A percentile compares a stretch with the other conserved stretches of the same genome.
phyloP scores from a whole-genome alignment of 2,797 vertebrate genomes.

The Remorina albescens region DNA sequence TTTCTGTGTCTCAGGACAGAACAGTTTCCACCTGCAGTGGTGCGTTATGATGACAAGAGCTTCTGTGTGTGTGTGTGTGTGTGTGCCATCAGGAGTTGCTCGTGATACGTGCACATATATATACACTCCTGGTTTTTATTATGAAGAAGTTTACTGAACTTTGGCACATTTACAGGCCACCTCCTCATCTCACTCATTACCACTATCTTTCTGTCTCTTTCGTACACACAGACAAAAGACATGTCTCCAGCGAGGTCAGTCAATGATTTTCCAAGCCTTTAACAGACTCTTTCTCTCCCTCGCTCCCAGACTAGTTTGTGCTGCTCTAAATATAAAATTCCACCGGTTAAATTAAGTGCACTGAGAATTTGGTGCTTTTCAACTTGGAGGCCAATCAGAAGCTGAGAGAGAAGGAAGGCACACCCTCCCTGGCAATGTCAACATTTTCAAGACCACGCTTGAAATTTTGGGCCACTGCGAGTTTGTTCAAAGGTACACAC shows the following conservation, averaged over 20 bases:
- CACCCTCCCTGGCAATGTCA: constrained; percentile 27
- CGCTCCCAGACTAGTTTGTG: constrained; percentile 55
- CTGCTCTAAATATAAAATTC: constrained; percentile 81
- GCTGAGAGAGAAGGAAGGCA: constrained; percentile 39
- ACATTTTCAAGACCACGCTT: constrained; percentile 38
- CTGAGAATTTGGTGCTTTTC: constrained; percentile 66
- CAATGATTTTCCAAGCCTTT: constrained; percentile 42
- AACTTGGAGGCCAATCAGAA: constrained; percentile 54
- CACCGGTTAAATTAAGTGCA: constrained; percentile 79
- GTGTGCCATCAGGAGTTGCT: neutral
- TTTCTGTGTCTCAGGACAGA: constrained; percentile 35
- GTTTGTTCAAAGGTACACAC: constrained; percentile 13
- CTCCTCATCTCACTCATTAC: constrained; percentile 14
- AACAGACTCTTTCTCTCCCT: constrained; percentile 22
- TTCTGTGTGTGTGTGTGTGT: constrained; percentile 6
- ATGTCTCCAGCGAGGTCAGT: constrained; percentile 38
- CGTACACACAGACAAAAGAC: constrained; percentile 21
- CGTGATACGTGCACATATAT: constrained; percentile 16
- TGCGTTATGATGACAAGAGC: constrained; percentile 31
- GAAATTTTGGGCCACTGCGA: constrained; percentile 36
- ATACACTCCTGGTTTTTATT: constrained; percentile 15
- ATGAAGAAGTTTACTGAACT: constrained; percentile 37
- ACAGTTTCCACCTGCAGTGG: constrained; percentile 51
- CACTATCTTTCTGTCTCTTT: constrained; percentile 15
- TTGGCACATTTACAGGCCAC: constrained; percentile 32